Evolutionary conservation across 2,113 vertebrate species (phyloP).

Genomic region (Oenanthe melanoleuca): DNA sequence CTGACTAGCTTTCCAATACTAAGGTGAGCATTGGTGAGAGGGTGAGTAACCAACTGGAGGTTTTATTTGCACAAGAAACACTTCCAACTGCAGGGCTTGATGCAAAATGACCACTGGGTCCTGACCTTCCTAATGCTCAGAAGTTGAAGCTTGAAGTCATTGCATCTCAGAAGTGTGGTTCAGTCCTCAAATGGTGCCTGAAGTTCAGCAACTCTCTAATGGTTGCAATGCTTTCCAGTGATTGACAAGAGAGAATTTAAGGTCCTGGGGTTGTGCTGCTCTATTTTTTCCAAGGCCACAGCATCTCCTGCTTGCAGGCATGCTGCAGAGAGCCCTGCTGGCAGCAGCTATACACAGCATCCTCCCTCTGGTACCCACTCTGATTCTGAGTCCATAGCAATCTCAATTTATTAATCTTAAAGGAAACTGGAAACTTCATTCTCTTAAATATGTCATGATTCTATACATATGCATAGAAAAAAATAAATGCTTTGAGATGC

Average conservation of each 20-base stretch:
- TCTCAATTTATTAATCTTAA: neutral
- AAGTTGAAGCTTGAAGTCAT: neutral
- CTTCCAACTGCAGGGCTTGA: neutral
- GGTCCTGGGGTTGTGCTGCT: neutral
- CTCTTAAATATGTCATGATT: neutral
- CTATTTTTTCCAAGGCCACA: rapidly evolving
- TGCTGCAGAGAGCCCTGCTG: neutral
- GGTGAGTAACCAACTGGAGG: neutral
- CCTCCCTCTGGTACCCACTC: neutral
- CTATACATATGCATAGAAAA: neutral
- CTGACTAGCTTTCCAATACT: neutral
- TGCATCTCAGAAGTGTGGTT: neutral
- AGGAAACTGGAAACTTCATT: neutral
- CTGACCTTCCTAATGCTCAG: neutral
- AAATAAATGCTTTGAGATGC: neutral
- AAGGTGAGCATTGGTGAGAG: neutral
- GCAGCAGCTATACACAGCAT: neutral
- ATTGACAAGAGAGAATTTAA: neutral
- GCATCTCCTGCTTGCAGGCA: neutral
- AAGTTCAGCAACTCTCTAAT: neutral
- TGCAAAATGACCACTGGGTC: neutral
- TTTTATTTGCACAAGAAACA: neutral
- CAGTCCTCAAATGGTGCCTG: neutral
- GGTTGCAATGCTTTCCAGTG: neutral
- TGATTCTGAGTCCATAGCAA: neutral